Evolutionary conservation across 2,888 invertebrate species (phyloP).

Genomic region (Archips crataeganus): DNA sequence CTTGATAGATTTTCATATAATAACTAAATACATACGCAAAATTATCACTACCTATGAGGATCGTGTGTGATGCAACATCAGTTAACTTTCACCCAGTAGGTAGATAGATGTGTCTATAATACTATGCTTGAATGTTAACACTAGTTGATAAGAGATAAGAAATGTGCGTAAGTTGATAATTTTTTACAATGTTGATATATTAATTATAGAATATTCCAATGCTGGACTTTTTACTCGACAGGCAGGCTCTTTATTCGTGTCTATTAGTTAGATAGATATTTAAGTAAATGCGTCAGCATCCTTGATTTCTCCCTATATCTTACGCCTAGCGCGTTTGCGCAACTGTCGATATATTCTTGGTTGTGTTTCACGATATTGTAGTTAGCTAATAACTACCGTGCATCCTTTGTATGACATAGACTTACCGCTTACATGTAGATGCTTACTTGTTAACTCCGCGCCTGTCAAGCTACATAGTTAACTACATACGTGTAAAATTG

Average conservation of each 20-base stretch:
- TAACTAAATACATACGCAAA: conserved; percentile 30
- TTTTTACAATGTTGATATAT: conserved; percentile 65
- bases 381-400: conserved; percentile 41
- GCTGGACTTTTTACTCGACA: conserved; percentile 79
- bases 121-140: conserved; percentile 42
- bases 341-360: conserved; percentile 47
- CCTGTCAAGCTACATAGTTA: conserved; percentile 32
- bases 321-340: conserved; percentile 41
- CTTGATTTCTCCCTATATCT: conserved; percentile 36
- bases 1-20: conserved; percentile 40
- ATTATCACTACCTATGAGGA: conserved; percentile 31
- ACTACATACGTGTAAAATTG: conserved; percentile 23
- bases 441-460: conserved; percentile 14
- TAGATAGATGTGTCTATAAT: conserved; percentile 30
- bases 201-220: conserved; percentile 50
- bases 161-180: conserved; percentile 52
- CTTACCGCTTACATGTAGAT: conserved; percentile 12
- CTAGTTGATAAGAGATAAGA: conserved; percentile 45
- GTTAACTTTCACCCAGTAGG: conserved; percentile 27
- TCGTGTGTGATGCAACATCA: conserved; percentile 22
- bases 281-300: conserved; percentile 47
- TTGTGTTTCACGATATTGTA: conserved; percentile 51
- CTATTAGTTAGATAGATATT: conserved; percentile 61
- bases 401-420: conserved; percentile 13
- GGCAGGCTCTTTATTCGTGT: conserved; percentile 58